phyloP scores from a whole-genome alignment of 2,113 vertebrate species.

The Progne subis region DNA sequence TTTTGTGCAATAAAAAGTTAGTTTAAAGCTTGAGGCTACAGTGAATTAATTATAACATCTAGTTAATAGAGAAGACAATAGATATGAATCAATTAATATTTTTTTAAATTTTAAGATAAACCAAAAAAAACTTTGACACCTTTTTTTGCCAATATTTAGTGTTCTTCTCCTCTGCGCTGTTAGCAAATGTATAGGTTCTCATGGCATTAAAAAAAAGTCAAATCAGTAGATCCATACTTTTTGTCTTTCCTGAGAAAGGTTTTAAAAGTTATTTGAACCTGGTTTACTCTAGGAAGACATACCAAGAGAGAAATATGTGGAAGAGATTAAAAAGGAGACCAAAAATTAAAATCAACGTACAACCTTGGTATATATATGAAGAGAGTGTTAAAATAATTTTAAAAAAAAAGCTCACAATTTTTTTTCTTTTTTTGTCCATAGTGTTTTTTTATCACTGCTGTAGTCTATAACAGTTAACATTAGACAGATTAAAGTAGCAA shows the following conservation, averaged over 20 bases:
- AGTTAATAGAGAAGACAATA: background rate
- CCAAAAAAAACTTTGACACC: background rate
- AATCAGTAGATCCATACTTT: background rate
- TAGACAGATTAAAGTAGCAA: background rate
- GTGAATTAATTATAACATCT: background rate
- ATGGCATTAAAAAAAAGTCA: background rate
- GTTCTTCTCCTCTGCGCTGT: background rate
- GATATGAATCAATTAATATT: background rate
- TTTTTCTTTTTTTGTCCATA: background rate
- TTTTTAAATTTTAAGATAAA: background rate
- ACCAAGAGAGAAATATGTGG: background rate
- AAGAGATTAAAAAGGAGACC: background rate
- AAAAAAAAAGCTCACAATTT: background rate
- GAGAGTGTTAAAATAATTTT: background rate
- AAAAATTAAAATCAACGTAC: background rate
- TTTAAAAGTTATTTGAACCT: background rate
- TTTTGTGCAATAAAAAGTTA: background rate
- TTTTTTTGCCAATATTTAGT: background rate
- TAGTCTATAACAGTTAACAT: background rate
- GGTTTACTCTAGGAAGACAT: background rate
- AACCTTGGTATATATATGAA: background rate
- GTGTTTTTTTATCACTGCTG: background rate
- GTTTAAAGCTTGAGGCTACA: background rate
- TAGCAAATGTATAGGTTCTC: background rate
- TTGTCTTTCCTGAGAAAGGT: background rate